Percentiles rank a stretch among this genome's conserved stretches.
Evolutionary conservation across 2,888 invertebrate species (phyloP).

Genomic region (Chalcis sispes): DNA sequence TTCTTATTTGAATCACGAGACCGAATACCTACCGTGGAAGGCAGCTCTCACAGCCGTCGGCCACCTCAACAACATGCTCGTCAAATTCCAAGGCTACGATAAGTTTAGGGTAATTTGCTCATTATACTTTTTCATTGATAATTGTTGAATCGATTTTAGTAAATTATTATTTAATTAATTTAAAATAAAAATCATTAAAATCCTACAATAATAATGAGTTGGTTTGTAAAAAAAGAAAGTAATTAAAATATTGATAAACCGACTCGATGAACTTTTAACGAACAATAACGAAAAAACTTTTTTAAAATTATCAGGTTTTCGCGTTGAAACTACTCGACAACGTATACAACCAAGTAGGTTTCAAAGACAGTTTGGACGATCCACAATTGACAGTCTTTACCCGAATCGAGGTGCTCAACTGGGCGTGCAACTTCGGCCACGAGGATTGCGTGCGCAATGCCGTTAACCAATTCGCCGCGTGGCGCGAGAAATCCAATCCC

Average conservation of each 20-base stretch:
- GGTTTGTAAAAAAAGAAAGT: no score
- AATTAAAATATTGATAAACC: no score
- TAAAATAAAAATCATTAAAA: no score
- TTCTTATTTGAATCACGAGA: conserved; percentile 86
- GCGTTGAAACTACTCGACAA: conserved; percentile 81
- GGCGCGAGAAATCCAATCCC: conserved; percentile 85
- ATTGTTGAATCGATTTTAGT: no score
- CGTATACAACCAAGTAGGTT: conserved; percentile 83
- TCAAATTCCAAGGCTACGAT: conserved; percentile 84
- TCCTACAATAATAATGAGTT: no score
- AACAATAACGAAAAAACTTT: no score
- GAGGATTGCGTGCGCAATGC: conserved; percentile 86
- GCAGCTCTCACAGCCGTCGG: conserved; percentile 86
- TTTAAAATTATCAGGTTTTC: conserved; percentile 83
- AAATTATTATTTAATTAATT: no score
- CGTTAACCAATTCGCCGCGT: conserved; percentile 84
- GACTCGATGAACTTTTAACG: no score
- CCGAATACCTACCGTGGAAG: conserved; percentile 93
- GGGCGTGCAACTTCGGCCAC: conserved; percentile 87
- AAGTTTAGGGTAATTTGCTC: conserved; percentile 79
- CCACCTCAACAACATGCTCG: conserved; percentile 88
- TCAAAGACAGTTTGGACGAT: conserved; percentile 81
- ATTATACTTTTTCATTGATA: not conserved
- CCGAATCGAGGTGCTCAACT: conserved; percentile 83
- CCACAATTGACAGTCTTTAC: conserved; percentile 84